Base-by-base conservation (phyloP, 1,140 invertebrate species). In the Meloidogyne floridensis region DNA sequence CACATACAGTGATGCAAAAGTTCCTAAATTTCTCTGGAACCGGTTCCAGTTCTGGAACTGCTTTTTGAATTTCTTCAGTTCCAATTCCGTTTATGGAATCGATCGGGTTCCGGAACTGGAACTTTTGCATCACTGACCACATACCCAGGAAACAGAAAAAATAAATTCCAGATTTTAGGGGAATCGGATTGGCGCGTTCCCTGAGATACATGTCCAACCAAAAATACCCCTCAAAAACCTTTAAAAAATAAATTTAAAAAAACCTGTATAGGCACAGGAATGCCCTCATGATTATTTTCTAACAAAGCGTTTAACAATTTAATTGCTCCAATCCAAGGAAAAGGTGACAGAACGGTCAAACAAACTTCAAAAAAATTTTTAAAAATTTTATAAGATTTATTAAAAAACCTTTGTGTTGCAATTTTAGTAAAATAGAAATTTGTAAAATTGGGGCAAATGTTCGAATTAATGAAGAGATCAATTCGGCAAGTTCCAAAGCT, bases 241-340 rank as follows among this genome's bases (percentile, higher is more conserved):
- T 20, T 20, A 20, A n/a, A 77, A n/a, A 51, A 54, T n/a, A 53
- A 65, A 70, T 20, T 3, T 59, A 70, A 42, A 78, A 10, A 78
- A n/a, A 83, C 81, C 80, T 82, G 81, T 8, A 82, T 53, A 8
- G 81, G 81, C 32, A 81, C 47, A 13, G 81, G 80, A 47, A 82
- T 47, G 11, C 70, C 51, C 10, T 82, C 81, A 75, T 82, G 59
- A 75, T 75, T 81, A 56, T 81, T 20, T 51, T 74, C 72, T 10
- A 82, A 71, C 1, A 82, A 69, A 13, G 81, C 80, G 70, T 74
- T 82, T 72, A 82, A 73, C n/a, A 82, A 47, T n/a, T 81, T 74
- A 69, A 82, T 8, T 56, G 72, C 80, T 20, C 56, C 81, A 42
- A 42, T 80, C 72, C 32, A 42, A 18, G 81, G 70, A 53, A 10